Conservation (phyloP, 2,113 vertebrate species). For the chimpanzee (Pan troglodytes) region DNA sequence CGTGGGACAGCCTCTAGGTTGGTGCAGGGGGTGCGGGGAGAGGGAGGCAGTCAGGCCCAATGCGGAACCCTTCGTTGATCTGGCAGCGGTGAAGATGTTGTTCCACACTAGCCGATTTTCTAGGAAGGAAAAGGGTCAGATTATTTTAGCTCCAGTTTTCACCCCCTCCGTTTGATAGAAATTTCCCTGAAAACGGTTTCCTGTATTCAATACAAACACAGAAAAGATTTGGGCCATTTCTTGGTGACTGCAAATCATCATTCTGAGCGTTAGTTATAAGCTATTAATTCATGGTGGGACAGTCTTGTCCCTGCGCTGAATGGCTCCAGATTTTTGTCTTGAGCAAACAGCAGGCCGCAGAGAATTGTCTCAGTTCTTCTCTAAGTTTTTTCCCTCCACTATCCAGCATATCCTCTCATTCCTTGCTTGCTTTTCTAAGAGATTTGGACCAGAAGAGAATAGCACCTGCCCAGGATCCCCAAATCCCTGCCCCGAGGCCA, state of each 20-base stretch:
- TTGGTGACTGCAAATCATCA: neutral
- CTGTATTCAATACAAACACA: neutral
- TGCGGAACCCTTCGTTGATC: neutral
- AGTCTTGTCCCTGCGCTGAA: neutral
- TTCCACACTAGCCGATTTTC: neutral
- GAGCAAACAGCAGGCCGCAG: neutral
- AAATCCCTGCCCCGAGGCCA: neutral
- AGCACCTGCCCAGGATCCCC: neutral
- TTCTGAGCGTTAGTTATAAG: accelerated
- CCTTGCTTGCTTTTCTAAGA: neutral
- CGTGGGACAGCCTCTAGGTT: neutral
- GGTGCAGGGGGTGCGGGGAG: neutral
- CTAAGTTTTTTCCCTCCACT: neutral
- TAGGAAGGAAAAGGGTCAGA: neutral
- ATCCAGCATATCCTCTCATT: neutral
- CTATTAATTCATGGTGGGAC: accelerated
- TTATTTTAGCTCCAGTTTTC: neutral
- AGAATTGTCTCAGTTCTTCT: neutral
- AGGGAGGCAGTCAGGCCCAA: neutral
- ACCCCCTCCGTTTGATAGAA: neutral
- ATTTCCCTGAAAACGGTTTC: neutral
- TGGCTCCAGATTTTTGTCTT: neutral
- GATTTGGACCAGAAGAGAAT: neutral
- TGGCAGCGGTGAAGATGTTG: neutral
- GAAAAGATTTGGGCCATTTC: neutral